Conservation (phyloP, 1,140 invertebrate genomes). For the Dufourea novaeangliae region DNA sequence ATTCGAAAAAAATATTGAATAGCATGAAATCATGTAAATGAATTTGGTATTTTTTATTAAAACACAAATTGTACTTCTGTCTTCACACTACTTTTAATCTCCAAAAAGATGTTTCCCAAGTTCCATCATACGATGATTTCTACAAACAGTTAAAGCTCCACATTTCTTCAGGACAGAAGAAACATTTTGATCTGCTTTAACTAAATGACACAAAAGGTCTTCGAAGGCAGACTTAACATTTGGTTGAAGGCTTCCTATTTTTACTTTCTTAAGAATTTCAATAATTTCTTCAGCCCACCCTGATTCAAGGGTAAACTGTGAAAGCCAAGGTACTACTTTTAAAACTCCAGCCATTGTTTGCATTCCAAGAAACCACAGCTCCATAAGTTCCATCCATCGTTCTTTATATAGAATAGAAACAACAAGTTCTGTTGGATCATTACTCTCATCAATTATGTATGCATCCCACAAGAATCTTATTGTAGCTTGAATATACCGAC, state of each 20-base stretch:
- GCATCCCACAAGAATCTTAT: conserved; percentile 96
- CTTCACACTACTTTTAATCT: conserved; percentile 84
- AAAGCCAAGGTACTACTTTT: conserved; percentile 92
- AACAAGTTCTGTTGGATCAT: conserved; percentile 89
- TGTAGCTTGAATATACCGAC: conserved; percentile 92
- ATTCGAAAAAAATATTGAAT: conserved; percentile 2
- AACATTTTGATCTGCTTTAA: conserved; percentile 89
- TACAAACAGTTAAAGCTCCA: conserved; percentile 90
- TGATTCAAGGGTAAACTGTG: conserved; percentile 94
- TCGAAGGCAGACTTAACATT: conserved; percentile 95
- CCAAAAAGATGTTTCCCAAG: conserved; percentile 92
- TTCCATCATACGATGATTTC: conserved; percentile 94
- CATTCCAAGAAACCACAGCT: conserved; percentile 96
- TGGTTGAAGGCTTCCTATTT: conserved; percentile 89
- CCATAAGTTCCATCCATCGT: conserved; percentile 93
- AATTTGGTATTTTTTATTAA: background rate
- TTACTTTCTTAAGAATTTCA: conserved; percentile 90
- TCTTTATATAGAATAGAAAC: conserved; percentile 93
- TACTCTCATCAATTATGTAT: conserved; percentile 93
- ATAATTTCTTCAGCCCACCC: conserved; percentile 95
- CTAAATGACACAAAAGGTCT: conserved; percentile 92
- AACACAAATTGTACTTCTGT: conserved; percentile 7
- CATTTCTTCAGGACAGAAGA: conserved; percentile 90
- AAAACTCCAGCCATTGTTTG: conserved; percentile 93
- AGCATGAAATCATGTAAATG: background rate